phyloP scores from a whole-genome alignment of 2,888 invertebrate genomes.

The Tetragonula carbonaria region DNA sequence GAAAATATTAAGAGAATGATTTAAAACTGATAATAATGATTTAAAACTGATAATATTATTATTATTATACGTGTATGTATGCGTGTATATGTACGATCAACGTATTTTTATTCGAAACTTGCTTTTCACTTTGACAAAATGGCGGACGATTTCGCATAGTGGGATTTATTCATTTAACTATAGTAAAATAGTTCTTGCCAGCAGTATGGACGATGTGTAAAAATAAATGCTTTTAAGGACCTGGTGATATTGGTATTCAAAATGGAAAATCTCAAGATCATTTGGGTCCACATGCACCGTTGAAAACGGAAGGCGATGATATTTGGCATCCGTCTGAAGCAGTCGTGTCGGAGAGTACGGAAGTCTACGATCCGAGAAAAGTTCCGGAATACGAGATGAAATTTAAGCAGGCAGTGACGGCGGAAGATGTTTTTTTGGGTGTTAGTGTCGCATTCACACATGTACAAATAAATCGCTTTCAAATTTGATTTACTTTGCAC shows the following conservation, averaged over 20 bases:
- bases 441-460: slow-evolving; percentile 82
- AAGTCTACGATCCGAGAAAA: slow-evolving; percentile 86
- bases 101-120: neutral
- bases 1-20: neutral
- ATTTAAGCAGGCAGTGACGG: slow-evolving; percentile 93
- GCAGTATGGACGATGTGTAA: neutral
- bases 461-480: neutral
- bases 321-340: slow-evolving; percentile 81
- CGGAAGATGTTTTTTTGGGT: slow-evolving; percentile 94
- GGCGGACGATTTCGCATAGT: neutral
- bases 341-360: slow-evolving; percentile 49
- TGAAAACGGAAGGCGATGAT: slow-evolving; percentile 85
- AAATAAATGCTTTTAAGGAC: slow-evolving; percentile 79
- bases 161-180: neutral
- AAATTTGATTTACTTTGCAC: neutral
- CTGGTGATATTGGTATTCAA: slow-evolving; percentile 82
- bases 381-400: slow-evolving; percentile 91
- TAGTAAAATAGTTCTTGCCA: neutral
- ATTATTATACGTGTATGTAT: neutral
- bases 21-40: neutral
- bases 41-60: neutral
- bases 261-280: slow-evolving; percentile 70
- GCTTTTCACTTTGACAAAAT: neutral
- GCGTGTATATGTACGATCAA: neutral
- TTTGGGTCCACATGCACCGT: slow-evolving; percentile 76